Evolutionary conservation across 2,113 vertebrate genomes (phyloP).

Genomic region (Amia ocellicauda): DNA sequence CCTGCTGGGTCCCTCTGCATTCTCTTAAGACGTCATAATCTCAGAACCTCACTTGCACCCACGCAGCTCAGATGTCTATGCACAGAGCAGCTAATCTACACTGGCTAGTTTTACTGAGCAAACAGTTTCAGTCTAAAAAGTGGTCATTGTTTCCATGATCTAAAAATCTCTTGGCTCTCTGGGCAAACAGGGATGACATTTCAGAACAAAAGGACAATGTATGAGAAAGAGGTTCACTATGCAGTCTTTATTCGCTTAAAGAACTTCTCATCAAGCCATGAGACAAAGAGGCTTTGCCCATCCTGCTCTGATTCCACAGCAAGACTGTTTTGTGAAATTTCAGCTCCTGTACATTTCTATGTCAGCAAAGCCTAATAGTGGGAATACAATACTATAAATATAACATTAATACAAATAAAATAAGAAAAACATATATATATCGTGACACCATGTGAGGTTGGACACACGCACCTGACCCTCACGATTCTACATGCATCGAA

Average conservation of each 20-base stretch:
- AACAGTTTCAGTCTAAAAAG: constrained; percentile 37
- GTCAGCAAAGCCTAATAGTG: no score
- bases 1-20: constrained; percentile 17
- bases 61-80: neutral
- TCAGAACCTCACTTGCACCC: constrained; percentile 39
- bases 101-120: constrained; percentile 27
- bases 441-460: no score
- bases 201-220: constrained; percentile 36
- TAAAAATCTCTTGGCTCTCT: constrained; percentile 26
- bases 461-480: no score
- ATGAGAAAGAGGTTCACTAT: constrained; percentile 12
- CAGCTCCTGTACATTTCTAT: no score
- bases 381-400: no score
- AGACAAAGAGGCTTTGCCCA: no score
- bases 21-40: constrained; percentile 26
- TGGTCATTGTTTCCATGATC: neutral
- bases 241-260: neutral
- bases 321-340: no score
- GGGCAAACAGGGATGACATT: constrained; percentile 49
- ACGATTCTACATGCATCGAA: no score
- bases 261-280: neutral
- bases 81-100: constrained; percentile 39
- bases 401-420: no score
- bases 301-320: neutral
- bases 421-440: no score